Percentiles rank a stretch among this genome's conserved stretches.
These are phyloP conservation scores for Porphyrio hochstetteri DNA, from an alignment of 2,113 vertebrate species.

Conservation along the genomic window DNA sequence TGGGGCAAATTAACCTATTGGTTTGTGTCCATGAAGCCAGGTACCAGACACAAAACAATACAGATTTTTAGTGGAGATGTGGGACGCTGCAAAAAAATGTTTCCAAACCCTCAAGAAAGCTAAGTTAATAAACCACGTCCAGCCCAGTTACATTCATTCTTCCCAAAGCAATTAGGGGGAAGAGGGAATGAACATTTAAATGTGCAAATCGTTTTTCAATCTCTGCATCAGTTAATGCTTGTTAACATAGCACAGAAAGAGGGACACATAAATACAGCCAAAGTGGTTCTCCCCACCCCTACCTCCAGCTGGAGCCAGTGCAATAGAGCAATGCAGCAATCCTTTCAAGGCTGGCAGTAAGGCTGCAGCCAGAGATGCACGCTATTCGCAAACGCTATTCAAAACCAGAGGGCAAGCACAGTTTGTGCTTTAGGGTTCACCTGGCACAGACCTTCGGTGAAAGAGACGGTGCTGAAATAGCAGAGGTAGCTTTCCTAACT, in stretches of 20 bases:
- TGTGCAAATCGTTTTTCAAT: not conserved
- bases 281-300: not conserved
- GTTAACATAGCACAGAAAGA: not conserved
- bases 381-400: conserved; percentile 12
- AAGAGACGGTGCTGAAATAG: not conserved
- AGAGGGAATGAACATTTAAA: conserved; percentile 1
- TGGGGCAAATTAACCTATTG: not conserved
- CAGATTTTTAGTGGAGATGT: not conserved
- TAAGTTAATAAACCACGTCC: not conserved
- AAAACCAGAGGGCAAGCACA: not conserved
- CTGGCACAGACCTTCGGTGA: not conserved
- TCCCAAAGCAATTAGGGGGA: conserved; percentile 5
- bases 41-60: not conserved
- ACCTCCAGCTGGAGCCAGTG: not conserved
- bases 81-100: not conserved
- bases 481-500: not conserved
- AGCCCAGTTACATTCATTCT: conserved; percentile 7
- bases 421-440: conserved; percentile 31
- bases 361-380: conserved; percentile 6
- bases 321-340: not conserved
- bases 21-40: not conserved
- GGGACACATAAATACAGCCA: not conserved
- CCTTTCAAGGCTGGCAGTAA: conserved; percentile 4
- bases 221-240: not conserved
- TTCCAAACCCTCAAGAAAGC: conserved; percentile 14